Percentiles rank a stretch among this genome's conserved stretches.
Conservation (phyloP, 2,888 invertebrate species). For the Aethes cnicana region DNA sequence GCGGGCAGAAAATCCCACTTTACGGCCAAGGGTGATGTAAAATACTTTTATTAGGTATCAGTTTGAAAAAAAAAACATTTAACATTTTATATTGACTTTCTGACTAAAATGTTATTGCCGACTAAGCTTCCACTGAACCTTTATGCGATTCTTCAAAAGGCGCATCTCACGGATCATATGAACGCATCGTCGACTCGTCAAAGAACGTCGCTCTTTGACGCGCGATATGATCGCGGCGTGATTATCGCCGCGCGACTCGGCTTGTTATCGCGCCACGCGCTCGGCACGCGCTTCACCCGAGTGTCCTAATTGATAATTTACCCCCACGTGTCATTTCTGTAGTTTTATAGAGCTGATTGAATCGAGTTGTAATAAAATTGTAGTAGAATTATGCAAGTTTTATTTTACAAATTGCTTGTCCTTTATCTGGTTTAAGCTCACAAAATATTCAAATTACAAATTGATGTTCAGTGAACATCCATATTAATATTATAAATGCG, state of each 20-base stretch:
- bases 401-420: not conserved
- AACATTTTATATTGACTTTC: not conserved
- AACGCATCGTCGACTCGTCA: conserved; percentile 23
- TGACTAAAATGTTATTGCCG: not conserved
- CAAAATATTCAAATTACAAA: no score
- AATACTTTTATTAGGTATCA: no score
- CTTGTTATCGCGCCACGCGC: conserved; percentile 65
- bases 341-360: conserved; percentile 35
- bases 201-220: conserved; percentile 27
- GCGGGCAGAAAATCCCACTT: no score
- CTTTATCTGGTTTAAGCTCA: no score
- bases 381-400: not conserved
- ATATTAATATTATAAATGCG: no score
- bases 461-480: no score
- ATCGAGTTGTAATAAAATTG: conserved; percentile 19
- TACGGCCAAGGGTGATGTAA: no score
- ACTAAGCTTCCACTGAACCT: not conserved
- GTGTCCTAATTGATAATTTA: conserved; percentile 67
- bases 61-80: no score
- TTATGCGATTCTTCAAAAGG: not conserved
- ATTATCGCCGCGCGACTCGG: no score
- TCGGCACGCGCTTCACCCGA: conserved; percentile 54
- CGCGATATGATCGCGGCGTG: conserved; percentile 44
- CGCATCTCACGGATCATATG: not conserved
- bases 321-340: conserved; percentile 45